Percentiles rank a stretch among this genome's conserved stretches.
Conservation (phyloP, 2,888 invertebrate genomes). For the Euproctis similis region DNA sequence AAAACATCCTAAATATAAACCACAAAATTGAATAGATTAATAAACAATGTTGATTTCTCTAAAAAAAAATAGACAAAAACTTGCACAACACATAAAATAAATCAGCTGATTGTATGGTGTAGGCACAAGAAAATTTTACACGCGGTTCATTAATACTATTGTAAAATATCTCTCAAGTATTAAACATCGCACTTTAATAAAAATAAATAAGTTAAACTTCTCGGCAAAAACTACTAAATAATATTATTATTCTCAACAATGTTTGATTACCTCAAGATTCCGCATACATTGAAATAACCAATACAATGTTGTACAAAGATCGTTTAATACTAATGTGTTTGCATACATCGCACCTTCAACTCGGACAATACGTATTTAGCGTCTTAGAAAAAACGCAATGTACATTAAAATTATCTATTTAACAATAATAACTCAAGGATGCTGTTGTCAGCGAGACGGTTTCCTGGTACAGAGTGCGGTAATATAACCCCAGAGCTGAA, state of each 20-base stretch:
- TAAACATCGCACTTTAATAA: slow-evolving; percentile 37
- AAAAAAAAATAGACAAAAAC: too few relatives aligned
- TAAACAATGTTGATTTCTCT: too few relatives aligned
- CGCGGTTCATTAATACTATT: slow-evolving; percentile 51
- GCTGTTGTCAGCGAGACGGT: background rate
- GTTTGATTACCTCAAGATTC: slow-evolving; percentile 69
- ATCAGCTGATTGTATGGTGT: slow-evolving; percentile 21
- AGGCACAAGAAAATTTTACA: slow-evolving; percentile 33
- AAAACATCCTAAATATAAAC: too few relatives aligned
- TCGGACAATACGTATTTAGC: background rate
- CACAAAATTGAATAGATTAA: too few relatives aligned
- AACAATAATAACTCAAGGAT: background rate
- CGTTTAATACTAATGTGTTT: slow-evolving; percentile 10
- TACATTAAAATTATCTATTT: slow-evolving; percentile 2
- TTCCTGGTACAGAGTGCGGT: slow-evolving; percentile 10
- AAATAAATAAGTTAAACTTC: too few relatives aligned
- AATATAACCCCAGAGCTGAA: slow-evolving; percentile 35
- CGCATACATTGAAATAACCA: slow-evolving; percentile 39
- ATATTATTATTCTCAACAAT: too few relatives aligned
- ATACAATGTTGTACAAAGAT: slow-evolving; percentile 27
- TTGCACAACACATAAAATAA: slow-evolving; percentile 17
- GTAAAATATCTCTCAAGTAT: slow-evolving; percentile 42
- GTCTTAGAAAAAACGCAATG: slow-evolving; percentile 5
- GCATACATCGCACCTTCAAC: slow-evolving; percentile 9
- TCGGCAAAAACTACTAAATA: slow-evolving; percentile 62